These are phyloP conservation scores for Cryptocephalus moraei DNA, from an alignment of 2,888 invertebrate genomes.

Conservation along the genomic window DNA sequence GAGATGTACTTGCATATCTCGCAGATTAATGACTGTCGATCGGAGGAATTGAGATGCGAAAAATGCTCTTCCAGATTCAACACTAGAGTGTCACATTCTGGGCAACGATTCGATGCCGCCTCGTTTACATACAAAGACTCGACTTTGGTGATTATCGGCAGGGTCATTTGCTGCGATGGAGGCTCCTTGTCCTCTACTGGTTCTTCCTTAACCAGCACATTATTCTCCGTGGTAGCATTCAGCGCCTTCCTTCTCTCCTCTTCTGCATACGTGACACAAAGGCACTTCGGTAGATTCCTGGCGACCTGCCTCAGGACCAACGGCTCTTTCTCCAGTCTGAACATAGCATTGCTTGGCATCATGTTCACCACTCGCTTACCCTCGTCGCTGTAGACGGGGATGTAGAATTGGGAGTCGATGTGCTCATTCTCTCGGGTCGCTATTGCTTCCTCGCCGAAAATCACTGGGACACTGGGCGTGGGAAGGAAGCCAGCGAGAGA, in stretches of 20 bases:
- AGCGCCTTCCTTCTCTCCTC: slow-evolving; percentile 9
- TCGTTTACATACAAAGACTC: slow-evolving; percentile 22
- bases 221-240: not conserved
- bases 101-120: slow-evolving; percentile 14
- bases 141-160: slow-evolving; percentile 28
- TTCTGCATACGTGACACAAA: slow-evolving; percentile 23
- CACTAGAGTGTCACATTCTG: slow-evolving; percentile 23
- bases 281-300: slow-evolving; percentile 30
- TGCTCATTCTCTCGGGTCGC: slow-evolving; percentile 12
- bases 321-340: slow-evolving; percentile 14
- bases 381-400: slow-evolving; percentile 15
- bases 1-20: slow-evolving; percentile 29
- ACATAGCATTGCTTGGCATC: slow-evolving; percentile 26
- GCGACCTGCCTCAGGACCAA: slow-evolving; percentile 30
- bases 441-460: slow-evolving; percentile 30
- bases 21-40: slow-evolving; percentile 24
- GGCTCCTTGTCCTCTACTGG: slow-evolving; percentile 3
- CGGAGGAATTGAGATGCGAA: slow-evolving; percentile 23
- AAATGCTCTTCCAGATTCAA: slow-evolving; percentile 25
- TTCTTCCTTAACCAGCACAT: slow-evolving; percentile 8
- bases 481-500: slow-evolving; percentile 32
- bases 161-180: slow-evolving; percentile 6
- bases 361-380: slow-evolving; percentile 25
- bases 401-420: slow-evolving; percentile 31
- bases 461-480: slow-evolving; percentile 24